phyloP scores from a whole-genome alignment of 2,888 invertebrate species.

The Odontothrips loti region DNA sequence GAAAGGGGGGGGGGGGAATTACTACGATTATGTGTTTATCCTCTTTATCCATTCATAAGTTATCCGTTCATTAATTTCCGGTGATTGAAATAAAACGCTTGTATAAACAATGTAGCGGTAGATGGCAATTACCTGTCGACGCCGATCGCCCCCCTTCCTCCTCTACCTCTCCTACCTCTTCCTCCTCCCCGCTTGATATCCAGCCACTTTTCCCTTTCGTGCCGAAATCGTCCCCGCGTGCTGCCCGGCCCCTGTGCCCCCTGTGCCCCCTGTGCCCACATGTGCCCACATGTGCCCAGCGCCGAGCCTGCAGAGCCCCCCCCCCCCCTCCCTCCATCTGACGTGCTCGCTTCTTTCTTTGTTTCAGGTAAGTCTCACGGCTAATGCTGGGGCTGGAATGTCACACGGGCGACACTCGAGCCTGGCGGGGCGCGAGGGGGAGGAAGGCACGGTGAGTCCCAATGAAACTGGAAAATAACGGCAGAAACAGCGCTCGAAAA shows the following conservation, averaged over 20 bases:
- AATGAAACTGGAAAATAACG: too few species aligned
- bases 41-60: constrained; percentile 14
- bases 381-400: too few species aligned
- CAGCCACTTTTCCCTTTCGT: not conserved
- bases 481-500: too few species aligned
- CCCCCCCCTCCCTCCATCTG: not conserved
- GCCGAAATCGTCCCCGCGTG: too few species aligned
- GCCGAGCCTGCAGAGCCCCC: too few species aligned
- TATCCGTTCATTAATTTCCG: constrained; percentile 8
- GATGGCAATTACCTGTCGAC: constrained; percentile 16
- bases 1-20: not conserved
- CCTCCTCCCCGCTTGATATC: not conserved
- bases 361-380: not conserved
- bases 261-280: too few species aligned
- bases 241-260: too few species aligned
- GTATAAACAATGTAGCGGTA: constrained; percentile 21
- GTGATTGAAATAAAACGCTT: constrained; percentile 13
- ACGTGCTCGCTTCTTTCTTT: not conserved
- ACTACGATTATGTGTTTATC: constrained; percentile 16
- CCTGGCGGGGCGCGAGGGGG: too few species aligned
- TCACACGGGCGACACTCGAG: too few species aligned
- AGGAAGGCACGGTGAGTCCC: too few species aligned
- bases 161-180: not conserved
- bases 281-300: not conserved
- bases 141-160: not conserved